Conservation (phyloP, 1,140 invertebrate genomes). For the Listronotus bonariensis region DNA sequence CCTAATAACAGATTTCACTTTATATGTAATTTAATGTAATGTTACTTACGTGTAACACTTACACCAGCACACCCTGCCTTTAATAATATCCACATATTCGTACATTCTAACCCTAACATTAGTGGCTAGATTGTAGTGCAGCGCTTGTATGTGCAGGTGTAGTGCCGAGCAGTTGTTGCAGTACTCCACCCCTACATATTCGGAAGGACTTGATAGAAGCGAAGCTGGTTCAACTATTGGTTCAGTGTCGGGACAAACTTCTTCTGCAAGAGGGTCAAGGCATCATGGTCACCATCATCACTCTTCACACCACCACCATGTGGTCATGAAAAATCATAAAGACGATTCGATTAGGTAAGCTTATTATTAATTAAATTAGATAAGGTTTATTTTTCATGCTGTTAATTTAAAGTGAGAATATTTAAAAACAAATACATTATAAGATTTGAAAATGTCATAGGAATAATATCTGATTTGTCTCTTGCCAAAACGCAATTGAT, state of each 20-base stretch:
- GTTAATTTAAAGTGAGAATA: no score
- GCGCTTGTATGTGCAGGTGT: conserved; percentile 49
- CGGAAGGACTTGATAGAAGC: conserved; percentile 69
- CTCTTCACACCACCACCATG: conserved; percentile 43
- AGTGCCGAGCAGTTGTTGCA: conserved; percentile 68
- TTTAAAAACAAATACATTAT: no score
- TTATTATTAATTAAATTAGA: not conserved
- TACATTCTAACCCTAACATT: conserved; percentile 10
- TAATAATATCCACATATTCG: not conserved
- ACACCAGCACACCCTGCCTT: not conserved
- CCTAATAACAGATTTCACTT: no score
- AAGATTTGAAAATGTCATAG: no score
- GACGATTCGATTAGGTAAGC: conserved; percentile 57
- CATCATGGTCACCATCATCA: conserved; percentile 36
- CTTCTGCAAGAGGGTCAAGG: conserved; percentile 22
- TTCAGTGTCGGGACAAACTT: conserved; percentile 57
- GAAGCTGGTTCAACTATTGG: conserved; percentile 59
- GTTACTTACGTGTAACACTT: not conserved
- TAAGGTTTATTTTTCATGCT: no score
- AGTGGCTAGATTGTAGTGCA: conserved; percentile 47
- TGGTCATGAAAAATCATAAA: conserved; percentile 46
- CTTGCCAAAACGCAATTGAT: no score
- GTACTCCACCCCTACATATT: conserved; percentile 88
- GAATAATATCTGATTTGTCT: no score
- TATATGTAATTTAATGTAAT: not conserved